Evolutionary conservation across 2,113 vertebrate species (phyloP), one percentile per base, ranked within the genome.

Genomic region (Lepus timidus): DNA sequence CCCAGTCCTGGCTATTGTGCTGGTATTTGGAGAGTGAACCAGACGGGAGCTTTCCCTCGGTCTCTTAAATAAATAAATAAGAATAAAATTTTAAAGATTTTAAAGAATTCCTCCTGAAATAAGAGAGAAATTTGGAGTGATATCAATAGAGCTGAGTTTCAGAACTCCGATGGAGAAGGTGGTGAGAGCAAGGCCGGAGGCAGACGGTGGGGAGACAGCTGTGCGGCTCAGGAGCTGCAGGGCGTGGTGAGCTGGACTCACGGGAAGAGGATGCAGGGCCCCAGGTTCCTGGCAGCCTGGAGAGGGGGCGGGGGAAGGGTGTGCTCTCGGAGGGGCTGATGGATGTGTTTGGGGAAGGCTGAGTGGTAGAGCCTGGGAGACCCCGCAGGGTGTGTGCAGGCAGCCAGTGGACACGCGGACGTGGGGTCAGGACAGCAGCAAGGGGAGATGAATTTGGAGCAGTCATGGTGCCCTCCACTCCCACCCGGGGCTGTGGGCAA

Each of bases 121-220:
- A 49, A 93, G 31, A 17, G 67, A 90, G 89, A n/a, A 33, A 33
- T 12, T 44, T 19, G 29, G 44, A 78, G 76, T 51, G 71, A 23
- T 12, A 39, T 8, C 44, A 29, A 75, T 65, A 49, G 33, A 93
- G 55, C 44, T 14, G 12, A 71, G 62, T 78, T 52, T 85, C 22
- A 88, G 44, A 52, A 71, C 51, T 87, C 75, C 90, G 84, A 49
- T 25, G 39, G 39, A 74, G 65, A 85, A 84, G 76, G 31, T 19
- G 3, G 75, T 29, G 3, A 5, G 23, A 70, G 20, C 8, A 22
- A 12, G 7, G 65, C 29, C 2, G 27, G 51, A 76, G 1, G 5
- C 65, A 44, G 55, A 29, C 51, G 10, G 62, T 39, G 31, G 80
- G 22, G 27, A 65, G 27, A 61, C 44, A 62, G 31, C 33, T 85